Percentiles rank a stretch among this genome's conserved stretches.
Evolutionary conservation across 2,797 vertebrate species (phyloP).

Genomic region (Cryptoblepharus egeriae): DNA sequence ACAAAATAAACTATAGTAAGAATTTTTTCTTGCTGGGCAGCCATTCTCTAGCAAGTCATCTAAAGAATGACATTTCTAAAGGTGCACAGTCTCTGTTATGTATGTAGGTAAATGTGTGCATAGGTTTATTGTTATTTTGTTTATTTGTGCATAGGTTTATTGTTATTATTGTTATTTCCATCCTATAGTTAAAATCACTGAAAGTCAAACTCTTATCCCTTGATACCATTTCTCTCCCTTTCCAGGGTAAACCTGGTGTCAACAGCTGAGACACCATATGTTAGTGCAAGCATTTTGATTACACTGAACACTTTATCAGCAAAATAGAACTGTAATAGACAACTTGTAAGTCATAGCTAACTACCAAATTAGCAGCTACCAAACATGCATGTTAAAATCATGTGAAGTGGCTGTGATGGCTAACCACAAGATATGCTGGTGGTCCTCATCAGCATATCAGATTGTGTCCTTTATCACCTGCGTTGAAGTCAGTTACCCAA

Average conservation of each 20-base stretch:
- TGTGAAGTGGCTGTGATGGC: too few species aligned
- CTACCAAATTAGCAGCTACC: not conserved
- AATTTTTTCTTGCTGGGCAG: not conserved
- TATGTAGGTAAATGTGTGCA: not conserved
- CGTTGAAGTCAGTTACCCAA: too few species aligned
- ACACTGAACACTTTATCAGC: not conserved
- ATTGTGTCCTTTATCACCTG: too few species aligned
- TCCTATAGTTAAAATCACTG: not conserved
- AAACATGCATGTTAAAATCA: too few species aligned
- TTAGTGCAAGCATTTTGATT: not conserved
- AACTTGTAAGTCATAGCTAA: not conserved
- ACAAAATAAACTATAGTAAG: not conserved
- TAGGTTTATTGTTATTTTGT: too few species aligned
- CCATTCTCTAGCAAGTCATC: not conserved
- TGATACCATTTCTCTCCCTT: not conserved
- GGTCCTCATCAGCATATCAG: too few species aligned
- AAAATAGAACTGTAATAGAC: not conserved
- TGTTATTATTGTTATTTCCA: too few species aligned
- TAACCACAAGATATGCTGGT: too few species aligned
- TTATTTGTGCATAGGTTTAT: not conserved
- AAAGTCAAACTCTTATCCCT: not conserved
- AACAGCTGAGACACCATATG: not conserved
- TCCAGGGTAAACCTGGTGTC: not conserved
- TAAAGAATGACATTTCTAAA: not conserved
- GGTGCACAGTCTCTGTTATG: not conserved